Base-by-base conservation (phyloP, 2,113 vertebrate genomes). In the Pangasianodon gigas region DNA sequence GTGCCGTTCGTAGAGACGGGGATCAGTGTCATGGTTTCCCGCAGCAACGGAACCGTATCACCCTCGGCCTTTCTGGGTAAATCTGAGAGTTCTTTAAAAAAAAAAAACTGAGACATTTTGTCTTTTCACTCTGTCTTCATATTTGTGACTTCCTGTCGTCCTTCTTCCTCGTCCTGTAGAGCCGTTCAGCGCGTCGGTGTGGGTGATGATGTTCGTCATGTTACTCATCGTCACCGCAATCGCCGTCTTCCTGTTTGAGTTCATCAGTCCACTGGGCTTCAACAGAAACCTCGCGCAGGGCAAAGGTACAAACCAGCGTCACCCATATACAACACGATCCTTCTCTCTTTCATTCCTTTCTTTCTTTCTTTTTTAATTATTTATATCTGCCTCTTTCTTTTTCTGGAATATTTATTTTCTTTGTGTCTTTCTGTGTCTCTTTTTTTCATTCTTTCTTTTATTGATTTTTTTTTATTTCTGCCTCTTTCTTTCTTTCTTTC, bases 131-230 rank as follows among this genome's bases (percentile, higher is more conserved):
- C 86, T 93, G 92, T 93, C 91, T 94, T 93, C 92, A 91, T 93
- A 93, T 91, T 82, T 91, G 89, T 83, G 89, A 54, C 26, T 75
- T 84, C 87, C 87, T 90, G 77, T 90, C 41, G 88, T 84, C 91
- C 18, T 79, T 90, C 91, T 87, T 65, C 81, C 60, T 85, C 87
- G 85, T 88, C 7, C 88, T 84, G 75, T 95, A 99, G 98, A 99
- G 91, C 98, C 98, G 16, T 99, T 99, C 96, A 99, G 98, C 91
- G 98, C 98, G 75, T 99, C 98, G 0, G 98, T 99, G 90, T 99
- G 98, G 98, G 98, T 99, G 95, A 99, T 99, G 98, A 99, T 99
- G 98, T 99, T 99, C 92, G 98, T 99, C 92, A 99, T 99, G 97
- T 96, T 99, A 92, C 98, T 99, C 92, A 96, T 99, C 5, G 98